A percentile compares a stretch with the other conserved stretches of the same genome.
These are phyloP conservation scores for Aphelinus certus DNA, from an alignment of 1,140 invertebrate genomes.

Conservation along the genomic window DNA sequence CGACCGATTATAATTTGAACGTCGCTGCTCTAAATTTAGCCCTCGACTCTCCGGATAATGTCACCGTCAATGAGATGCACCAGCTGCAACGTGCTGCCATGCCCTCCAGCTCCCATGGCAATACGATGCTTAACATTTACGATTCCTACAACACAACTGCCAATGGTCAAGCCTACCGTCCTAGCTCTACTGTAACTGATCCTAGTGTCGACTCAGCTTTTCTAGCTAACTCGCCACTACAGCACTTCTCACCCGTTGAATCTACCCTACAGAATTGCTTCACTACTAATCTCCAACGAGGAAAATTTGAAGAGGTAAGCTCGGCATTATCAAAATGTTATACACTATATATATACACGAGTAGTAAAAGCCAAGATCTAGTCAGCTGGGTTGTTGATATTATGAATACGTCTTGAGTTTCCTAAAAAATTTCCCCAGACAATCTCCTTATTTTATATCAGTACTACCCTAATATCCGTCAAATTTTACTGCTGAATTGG, in stretches of 20 bases:
- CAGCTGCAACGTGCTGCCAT: constrained; percentile 40
- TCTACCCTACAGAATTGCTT: constrained; percentile 55
- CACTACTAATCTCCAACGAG: constrained; percentile 50
- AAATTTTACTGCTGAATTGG: no score
- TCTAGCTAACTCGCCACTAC: constrained; percentile 59
- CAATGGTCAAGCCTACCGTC: constrained; percentile 51
- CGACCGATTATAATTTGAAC: constrained; percentile 60
- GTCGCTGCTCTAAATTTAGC: constrained; percentile 50
- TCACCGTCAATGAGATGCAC: constrained; percentile 48
- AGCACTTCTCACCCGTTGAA: constrained; percentile 59
- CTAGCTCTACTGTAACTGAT: constrained; percentile 60
- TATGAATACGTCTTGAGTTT: no score
- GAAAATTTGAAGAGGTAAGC: constrained; percentile 50
- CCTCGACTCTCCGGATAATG: constrained; percentile 51
- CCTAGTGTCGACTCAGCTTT: constrained; percentile 59
- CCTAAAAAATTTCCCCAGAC: not conserved
- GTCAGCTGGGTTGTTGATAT: not conserved
- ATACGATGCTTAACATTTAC: constrained; percentile 51
- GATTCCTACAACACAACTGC: constrained; percentile 51
- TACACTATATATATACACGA: not conserved
- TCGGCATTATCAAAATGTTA: not conserved
- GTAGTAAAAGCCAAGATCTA: not conserved
- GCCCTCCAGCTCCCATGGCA: constrained; percentile 46
- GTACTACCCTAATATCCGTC: no score
- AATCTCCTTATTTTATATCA: not conserved